Evolutionary conservation across 53 echinoderm and acorn worm species (phyloP), one percentile per base, ranked within the genome.

Genomic region (Paracentrotus lividus): DNA sequence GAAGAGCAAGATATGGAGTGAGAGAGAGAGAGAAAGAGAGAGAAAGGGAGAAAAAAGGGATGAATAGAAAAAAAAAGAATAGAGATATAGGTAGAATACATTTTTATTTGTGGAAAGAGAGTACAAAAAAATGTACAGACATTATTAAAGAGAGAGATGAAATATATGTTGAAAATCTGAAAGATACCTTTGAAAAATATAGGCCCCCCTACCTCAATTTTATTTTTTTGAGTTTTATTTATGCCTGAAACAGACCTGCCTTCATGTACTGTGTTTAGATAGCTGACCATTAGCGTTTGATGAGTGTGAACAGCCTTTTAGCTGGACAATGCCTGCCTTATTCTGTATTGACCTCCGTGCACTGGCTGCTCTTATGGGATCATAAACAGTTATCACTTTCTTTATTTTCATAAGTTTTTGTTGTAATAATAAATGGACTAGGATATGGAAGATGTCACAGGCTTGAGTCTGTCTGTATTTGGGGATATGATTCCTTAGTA

Each of bases 331-430:
- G 42, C 81, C 23, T 78, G 43, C 81, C 42, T 47, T 78, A 44
- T 78, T 47, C 81, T 18, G 1, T 0, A 43, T 10, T 47, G 81
- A 78, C 81, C 81, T 78, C 44, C 43, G 23, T 78, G 81, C 81
- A 42, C 81, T 43, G 43, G 24, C 43, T 42, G 5, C 81, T 78
- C 47, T 78, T 78, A 78, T 21, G 81, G 18, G 81, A 78, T 42
- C n/a, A n/a, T n/a, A n/a, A n/a, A 47, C 43, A 12, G 1, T 42
- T 42, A 78, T 78, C 24, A 78, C 43, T 47, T 18, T 21, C 42
- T 78, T 78, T 78, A 78, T 78, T 78, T 42, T 78, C 81, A 78
- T 78, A 78, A 42, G 44, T 78, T n/a, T 44, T 43, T 78, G 81
- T 44, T 44, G 47, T n/a, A 23, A 78, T 78, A 78, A 78, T 42